Evolutionary conservation across 2,797 vertebrate species (phyloP).

Genomic region (Eupleurogrammus muticus): DNA sequence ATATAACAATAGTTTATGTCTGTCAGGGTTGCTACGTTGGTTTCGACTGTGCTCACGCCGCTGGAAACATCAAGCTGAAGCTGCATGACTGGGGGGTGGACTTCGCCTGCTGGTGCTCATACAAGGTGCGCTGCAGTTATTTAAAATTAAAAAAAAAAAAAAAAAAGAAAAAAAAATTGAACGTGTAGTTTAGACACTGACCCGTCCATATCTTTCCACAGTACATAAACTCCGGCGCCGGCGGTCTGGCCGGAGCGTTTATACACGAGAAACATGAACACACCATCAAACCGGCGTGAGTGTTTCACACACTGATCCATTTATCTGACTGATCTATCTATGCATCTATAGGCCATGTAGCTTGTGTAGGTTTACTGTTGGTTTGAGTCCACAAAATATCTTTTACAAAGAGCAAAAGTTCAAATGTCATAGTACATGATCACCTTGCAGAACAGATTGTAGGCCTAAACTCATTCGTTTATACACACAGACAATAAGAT

Average conservation of each 20-base stretch:
- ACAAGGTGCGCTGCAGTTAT: conserved; percentile 92
- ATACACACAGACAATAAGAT: too few relatives aligned
- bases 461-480: too few relatives aligned
- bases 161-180: too few relatives aligned
- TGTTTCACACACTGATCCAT: conserved; percentile 41
- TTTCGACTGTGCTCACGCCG: conserved; percentile 94
- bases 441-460: too few relatives aligned
- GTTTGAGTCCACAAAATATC: too few relatives aligned
- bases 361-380: too few relatives aligned
- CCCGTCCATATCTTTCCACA: conserved; percentile 67
- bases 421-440: too few relatives aligned
- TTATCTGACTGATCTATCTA: too few relatives aligned
- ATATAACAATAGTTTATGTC: not conserved
- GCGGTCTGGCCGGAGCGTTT: conserved; percentile 90
- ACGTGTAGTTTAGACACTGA: not conserved
- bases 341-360: too few relatives aligned
- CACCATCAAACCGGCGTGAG: conserved; percentile 89
- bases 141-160: too few relatives aligned
- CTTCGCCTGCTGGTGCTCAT: conserved; percentile 98
- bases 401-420: too few relatives aligned
- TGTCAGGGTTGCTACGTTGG: conserved; percentile 92
- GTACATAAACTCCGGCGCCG: conserved; percentile 96
- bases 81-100: conserved; percentile 96
- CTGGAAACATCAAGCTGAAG: conserved; percentile 89
- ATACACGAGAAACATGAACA: conserved; percentile 89